phyloP scores from a whole-genome alignment of 2,888 invertebrate species.

The Lepas anatifera region DNA sequence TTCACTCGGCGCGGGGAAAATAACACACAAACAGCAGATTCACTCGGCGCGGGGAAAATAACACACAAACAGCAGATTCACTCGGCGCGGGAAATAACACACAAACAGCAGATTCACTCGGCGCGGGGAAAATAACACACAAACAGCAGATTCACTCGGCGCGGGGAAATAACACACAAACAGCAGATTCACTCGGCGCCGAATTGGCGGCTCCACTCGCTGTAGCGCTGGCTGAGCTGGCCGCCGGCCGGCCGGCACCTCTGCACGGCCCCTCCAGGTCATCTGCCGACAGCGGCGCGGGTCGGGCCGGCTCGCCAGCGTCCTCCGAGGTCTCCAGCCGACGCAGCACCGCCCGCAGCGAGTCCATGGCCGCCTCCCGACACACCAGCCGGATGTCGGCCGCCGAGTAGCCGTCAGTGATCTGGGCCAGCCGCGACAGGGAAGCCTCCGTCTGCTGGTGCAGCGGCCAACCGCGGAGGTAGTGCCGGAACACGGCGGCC shows the following conservation, averaged over 20 bases:
- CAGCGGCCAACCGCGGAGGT: slow-evolving; percentile 33
- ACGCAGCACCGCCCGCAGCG: slow-evolving; percentile 52
- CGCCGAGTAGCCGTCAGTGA: slow-evolving; percentile 68
- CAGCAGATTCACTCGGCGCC: slow-evolving; percentile 11
- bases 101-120: no score
- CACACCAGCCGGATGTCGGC: slow-evolving; percentile 76
- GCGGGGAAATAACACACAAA: no score
- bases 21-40: no score
- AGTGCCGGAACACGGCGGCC: slow-evolving; percentile 49
- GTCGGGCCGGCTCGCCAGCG: background rate
- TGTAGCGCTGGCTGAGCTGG: background rate
- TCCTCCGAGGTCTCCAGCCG: slow-evolving; percentile 34
- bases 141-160: no score
- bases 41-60: no score
- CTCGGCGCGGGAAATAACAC: no score
- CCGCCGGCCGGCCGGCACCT: background rate
- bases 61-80: no score
- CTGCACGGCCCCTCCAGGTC: background rate
- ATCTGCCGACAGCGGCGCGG: background rate
- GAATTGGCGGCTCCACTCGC: background rate
- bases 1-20: no score
- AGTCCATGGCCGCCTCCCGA: slow-evolving; percentile 77
- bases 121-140: no score
- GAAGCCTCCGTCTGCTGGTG: slow-evolving; percentile 31
- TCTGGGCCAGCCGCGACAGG: slow-evolving; percentile 36